These are phyloP conservation scores for Tineola bisselliella DNA, from an alignment of 2,888 invertebrate genomes.

Conservation along the genomic window DNA sequence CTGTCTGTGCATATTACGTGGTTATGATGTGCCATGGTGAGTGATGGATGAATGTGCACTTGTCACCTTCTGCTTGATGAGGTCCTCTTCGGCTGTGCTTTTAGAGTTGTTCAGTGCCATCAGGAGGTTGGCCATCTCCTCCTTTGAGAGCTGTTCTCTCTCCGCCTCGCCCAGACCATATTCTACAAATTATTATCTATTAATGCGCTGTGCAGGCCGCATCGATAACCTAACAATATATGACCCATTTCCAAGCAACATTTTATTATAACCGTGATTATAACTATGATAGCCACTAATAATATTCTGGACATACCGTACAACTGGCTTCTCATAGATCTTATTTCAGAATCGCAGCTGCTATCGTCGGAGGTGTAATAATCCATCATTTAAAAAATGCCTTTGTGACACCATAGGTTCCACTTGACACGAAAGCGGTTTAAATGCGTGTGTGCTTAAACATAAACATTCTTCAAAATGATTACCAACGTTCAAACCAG, in stretches of 20 bases:
- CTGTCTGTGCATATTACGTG: not conserved
- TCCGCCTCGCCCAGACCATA: constrained; percentile 56
- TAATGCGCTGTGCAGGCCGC: not conserved
- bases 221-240: too few species aligned
- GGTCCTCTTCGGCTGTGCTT: constrained; percentile 18
- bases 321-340: constrained; percentile 46
- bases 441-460: too few species aligned
- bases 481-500: too few species aligned
- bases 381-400: constrained; percentile 27
- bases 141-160: constrained; percentile 53
- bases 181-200: constrained; percentile 30
- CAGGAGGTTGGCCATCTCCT: constrained; percentile 57
- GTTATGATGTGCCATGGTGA: not conserved
- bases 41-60: constrained; percentile 15
- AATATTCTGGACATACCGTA: constrained; percentile 31
- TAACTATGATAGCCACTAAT: not conserved
- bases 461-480: too few species aligned
- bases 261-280: too few species aligned
- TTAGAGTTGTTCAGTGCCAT: constrained; percentile 55
- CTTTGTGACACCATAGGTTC: not conserved
- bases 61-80: not conserved
- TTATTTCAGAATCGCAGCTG: constrained; percentile 52
- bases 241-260: too few species aligned
- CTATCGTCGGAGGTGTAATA: constrained; percentile 44
- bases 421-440: too few species aligned